These are phyloP conservation scores for Cynopterus brachyotis DNA, from an alignment of 2,113 vertebrate species.

Conservation along the genomic window DNA sequence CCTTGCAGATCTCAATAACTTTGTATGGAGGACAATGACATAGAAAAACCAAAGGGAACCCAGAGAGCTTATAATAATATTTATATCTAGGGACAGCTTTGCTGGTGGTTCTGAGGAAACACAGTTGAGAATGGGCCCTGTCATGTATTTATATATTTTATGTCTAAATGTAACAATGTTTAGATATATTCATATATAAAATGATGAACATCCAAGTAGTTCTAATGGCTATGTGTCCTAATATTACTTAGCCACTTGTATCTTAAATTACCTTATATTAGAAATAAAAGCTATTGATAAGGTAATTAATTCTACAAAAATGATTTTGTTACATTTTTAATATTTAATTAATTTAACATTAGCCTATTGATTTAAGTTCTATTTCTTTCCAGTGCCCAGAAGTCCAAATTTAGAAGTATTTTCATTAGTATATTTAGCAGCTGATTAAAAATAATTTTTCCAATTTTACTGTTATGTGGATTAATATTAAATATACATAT, in stretches of 20 bases:
- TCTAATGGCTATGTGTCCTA: neutral
- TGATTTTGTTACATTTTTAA: neutral
- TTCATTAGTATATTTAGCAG: conserved; percentile 30
- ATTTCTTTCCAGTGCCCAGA: neutral
- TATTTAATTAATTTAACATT: conserved; percentile 29
- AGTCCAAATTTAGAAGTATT: neutral
- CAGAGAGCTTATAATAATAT: neutral
- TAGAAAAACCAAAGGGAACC: neutral
- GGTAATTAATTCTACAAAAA: neutral
- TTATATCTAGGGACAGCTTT: neutral
- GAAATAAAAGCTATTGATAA: neutral
- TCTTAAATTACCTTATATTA: neutral
- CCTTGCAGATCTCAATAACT: neutral
- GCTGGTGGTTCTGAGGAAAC: neutral
- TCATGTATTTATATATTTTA: neutral
- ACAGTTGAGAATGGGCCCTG: neutral
- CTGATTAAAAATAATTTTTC: neutral
- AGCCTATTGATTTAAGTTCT: neutral
- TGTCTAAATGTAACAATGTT: neutral
- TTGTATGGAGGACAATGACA: neutral
- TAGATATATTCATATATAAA: neutral
- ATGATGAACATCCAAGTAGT: neutral
- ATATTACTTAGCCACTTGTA: neutral
- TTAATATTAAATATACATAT: neutral
- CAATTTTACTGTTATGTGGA: neutral